Base-by-base conservation (phyloP, 2,113 vertebrate species). In the Plecotus auritus region DNA sequence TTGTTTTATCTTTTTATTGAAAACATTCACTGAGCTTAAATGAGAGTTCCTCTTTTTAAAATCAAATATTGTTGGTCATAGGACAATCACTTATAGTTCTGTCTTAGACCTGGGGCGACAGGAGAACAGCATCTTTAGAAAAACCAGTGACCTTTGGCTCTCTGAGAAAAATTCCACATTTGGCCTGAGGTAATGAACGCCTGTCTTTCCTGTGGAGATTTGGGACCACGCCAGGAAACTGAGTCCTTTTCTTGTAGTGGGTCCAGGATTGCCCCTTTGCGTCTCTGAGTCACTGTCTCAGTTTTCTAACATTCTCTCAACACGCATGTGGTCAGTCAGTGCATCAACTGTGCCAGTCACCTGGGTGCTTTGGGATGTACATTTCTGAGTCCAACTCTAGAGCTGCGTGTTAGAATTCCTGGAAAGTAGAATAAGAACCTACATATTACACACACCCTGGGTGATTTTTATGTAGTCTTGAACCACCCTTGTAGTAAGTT, bases 291-390 rank as follows among this genome's bases (percentile, higher is more conserved):
- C 72, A 28, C 37, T 47, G 2, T 45, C 17, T 85, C 51, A 47
- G 5, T 22, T 59, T 73, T 85, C 32, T 1, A 70, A 37, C 22
- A 28, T 20, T 22, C 13, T 54, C 59, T 88, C 6, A 40, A 47
- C 11, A 8, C 0, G 2, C 13, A 6, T 0, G 6, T 35, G 32
- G 12, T 30, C 11, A 37, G 20, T 30, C 6, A 0, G 0, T 9
- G 5, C 23, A 7, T 70, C 20, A 54, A 0, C n/a, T 17, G 9
- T 5, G 28, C 9, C 8, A 26, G n/a, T 69, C 45, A 20, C 26
- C 3, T 14, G 11, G 3, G 13, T 67, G 32, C 35, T 69, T 37
- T 28, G 77, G 32, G 9, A 37, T 16, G 2, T 61, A 0, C 2
- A 22, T 84, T 76, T 94, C 56, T 84, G 70, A 87, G 42, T 4